Evolutionary conservation across 2,113 vertebrate species (phyloP).

Genomic region (Neogobius melanostomus): DNA sequence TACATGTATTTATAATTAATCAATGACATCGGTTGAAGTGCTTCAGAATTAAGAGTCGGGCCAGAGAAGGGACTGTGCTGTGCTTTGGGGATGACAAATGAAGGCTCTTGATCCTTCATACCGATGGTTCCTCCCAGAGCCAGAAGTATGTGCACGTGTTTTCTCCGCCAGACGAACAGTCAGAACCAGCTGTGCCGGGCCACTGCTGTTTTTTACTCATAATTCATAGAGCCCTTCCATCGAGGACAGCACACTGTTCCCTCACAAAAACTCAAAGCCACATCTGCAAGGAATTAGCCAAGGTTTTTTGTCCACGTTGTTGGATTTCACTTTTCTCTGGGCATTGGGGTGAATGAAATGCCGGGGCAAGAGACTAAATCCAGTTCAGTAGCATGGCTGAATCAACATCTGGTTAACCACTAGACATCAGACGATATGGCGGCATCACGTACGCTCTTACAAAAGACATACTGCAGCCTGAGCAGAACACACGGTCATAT

Average conservation of each 20-base stretch:
- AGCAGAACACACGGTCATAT: background rate
- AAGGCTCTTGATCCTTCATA: slow-evolving; percentile 34
- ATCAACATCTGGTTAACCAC: slow-evolving; percentile 34
- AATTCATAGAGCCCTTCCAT: slow-evolving; percentile 47
- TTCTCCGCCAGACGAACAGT: slow-evolving; percentile 32
- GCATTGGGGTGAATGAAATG: slow-evolving; percentile 29
- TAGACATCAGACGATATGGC: background rate
- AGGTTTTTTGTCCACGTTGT: slow-evolving; percentile 72
- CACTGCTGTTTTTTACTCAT: slow-evolving; percentile 52
- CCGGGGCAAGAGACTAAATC: slow-evolving; percentile 34
- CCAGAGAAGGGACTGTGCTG: slow-evolving; percentile 5
- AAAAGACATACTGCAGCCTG: background rate
- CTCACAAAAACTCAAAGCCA: slow-evolving; percentile 44
- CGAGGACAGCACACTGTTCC: slow-evolving; percentile 44
- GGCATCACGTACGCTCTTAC: slow-evolving; percentile 1
- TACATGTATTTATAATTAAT: background rate
- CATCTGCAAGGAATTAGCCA: slow-evolving; percentile 78
- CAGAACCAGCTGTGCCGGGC: slow-evolving; percentile 64
- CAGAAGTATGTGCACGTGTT: slow-evolving; percentile 54
- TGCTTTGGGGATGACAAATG: slow-evolving; percentile 24
- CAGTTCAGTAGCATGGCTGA: slow-evolving; percentile 30
- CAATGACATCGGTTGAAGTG: background rate
- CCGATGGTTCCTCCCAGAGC: slow-evolving; percentile 44
- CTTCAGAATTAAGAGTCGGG: background rate
- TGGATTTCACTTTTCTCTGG: slow-evolving; percentile 60